A percentile compares a stretch with the other conserved stretches of the same genome.
phyloP scores from a whole-genome alignment of 2,888 invertebrate genomes.

The Rhimphoctona megacephalus region DNA sequence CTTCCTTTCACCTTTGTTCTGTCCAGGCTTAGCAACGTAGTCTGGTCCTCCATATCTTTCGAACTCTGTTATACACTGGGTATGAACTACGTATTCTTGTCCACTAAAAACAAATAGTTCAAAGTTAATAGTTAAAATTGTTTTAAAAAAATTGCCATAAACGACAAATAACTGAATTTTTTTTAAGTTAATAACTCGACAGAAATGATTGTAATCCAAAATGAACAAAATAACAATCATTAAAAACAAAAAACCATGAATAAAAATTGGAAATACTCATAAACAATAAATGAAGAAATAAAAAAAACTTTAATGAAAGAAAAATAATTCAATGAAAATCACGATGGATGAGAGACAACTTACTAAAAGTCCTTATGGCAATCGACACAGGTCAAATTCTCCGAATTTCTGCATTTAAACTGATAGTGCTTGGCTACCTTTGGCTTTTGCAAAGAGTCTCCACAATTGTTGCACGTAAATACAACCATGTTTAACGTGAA shows the following conservation, averaged over 20 bases:
- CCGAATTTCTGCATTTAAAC: conserved; percentile 89
- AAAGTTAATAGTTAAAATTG: background rate
- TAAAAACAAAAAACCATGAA: background rate
- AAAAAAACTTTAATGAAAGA: background rate
- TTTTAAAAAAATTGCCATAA: background rate
- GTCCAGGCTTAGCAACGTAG: conserved; percentile 88
- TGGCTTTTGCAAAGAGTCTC: conserved; percentile 95
- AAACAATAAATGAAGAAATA: too few relatives aligned
- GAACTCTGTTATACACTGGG: conserved; percentile 89
- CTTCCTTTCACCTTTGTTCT: conserved; percentile 94
- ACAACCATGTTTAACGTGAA: conserved; percentile 91
- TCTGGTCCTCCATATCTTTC: conserved; percentile 95
- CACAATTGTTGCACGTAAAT: conserved; percentile 96
- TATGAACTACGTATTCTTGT: conserved; percentile 87
- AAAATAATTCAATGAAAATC: background rate
- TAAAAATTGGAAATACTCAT: too few relatives aligned
- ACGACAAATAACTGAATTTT: background rate
- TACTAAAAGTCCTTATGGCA: conserved; percentile 95
- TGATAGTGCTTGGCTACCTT: conserved; percentile 95
- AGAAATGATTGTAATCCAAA: conserved; percentile 18
- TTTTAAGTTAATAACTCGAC: background rate
- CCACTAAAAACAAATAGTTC: conserved; percentile 86
- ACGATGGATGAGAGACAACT: conserved; percentile 76
- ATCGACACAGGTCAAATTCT: conserved; percentile 95
- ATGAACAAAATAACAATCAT: conserved; percentile 83